phyloP scores from a whole-genome alignment of 1,140 invertebrate genomes.

The Ptiloglossa arizonensis region DNA sequence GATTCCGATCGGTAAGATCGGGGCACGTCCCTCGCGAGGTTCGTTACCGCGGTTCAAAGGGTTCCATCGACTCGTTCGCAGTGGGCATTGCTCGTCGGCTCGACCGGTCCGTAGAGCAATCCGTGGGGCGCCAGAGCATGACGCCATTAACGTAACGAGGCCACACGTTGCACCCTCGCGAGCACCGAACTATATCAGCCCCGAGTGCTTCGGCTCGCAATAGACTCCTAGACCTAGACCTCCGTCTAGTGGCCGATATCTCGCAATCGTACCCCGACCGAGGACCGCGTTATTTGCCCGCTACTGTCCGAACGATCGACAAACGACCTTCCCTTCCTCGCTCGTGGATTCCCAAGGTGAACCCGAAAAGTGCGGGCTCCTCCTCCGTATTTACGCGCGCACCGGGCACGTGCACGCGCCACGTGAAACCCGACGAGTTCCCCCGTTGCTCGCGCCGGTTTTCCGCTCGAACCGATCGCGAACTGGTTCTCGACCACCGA shows the following conservation, averaged over 20 bases:
- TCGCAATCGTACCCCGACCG: constrained; percentile 53
- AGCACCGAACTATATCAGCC: constrained; percentile 64
- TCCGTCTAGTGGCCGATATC: constrained; percentile 48
- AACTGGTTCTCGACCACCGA: constrained; percentile 79
- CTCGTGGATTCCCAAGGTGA: no score
- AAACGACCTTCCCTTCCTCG: neutral
- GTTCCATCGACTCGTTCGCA: constrained; percentile 46
- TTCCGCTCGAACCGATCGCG: constrained; percentile 76
- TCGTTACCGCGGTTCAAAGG: constrained; percentile 19
- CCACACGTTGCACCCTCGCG: constrained; percentile 68
- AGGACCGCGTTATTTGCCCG: neutral
- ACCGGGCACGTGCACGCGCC: constrained; percentile 58
- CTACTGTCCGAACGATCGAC: no score
- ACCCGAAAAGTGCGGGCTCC: no score
- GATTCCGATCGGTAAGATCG: neutral
- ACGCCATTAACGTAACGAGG: constrained; percentile 74
- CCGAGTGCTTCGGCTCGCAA: constrained; percentile 57
- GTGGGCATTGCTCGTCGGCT: constrained; percentile 38
- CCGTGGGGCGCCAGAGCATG: constrained; percentile 73
- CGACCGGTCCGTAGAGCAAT: constrained; percentile 58
- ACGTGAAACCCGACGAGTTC: constrained; percentile 46
- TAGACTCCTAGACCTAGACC: constrained; percentile 72
- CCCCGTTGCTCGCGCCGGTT: constrained; percentile 54
- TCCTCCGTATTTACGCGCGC: constrained; percentile 53
- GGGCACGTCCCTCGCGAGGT: neutral